phyloP scores from a whole-genome alignment of 1,140 invertebrate species.

The Sarcophaga peregrina region DNA sequence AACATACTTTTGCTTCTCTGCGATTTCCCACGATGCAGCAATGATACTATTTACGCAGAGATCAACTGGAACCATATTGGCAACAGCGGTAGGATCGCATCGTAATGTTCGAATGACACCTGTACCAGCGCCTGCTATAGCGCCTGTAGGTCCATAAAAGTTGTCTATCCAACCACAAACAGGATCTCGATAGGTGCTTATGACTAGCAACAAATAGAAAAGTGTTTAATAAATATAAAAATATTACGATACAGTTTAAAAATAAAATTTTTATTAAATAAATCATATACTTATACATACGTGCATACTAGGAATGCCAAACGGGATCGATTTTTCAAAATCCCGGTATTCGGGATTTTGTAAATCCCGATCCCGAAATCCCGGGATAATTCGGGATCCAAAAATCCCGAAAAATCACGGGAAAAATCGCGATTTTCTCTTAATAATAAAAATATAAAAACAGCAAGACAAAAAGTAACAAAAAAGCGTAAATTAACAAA shows the following conservation, averaged over 20 bases:
- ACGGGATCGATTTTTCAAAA: too few relatives aligned
- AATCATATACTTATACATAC: too few relatives aligned
- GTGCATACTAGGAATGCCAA: too few relatives aligned
- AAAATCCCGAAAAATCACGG: too few relatives aligned
- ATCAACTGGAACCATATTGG: slow-evolving; percentile 91
- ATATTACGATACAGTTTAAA: not conserved
- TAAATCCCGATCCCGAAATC: too few relatives aligned
- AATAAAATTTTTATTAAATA: not conserved
- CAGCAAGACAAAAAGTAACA: too few relatives aligned
- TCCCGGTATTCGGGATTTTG: too few relatives aligned
- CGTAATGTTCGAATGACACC: slow-evolving; percentile 80
- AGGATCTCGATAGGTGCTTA: slow-evolving; percentile 80
- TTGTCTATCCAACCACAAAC: slow-evolving; percentile 87
- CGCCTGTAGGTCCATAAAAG: slow-evolving; percentile 80
- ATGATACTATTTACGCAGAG: slow-evolving; percentile 86
- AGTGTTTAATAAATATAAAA: not conserved
- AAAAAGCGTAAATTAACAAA: too few relatives aligned
- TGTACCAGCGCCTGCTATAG: slow-evolving; percentile 74
- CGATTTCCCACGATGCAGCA: slow-evolving; percentile 75
- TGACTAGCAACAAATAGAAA: slow-evolving; percentile 55
- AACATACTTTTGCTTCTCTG: slow-evolving; percentile 68
- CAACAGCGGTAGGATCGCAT: slow-evolving; percentile 72
- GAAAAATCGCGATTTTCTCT: too few relatives aligned
- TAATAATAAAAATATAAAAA: too few relatives aligned
- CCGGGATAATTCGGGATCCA: too few relatives aligned